Evolutionary conservation across 1,140 invertebrate genomes (phyloP), one percentile per base, ranked within the genome.

Genomic region (Drosophila jambulina): DNA sequence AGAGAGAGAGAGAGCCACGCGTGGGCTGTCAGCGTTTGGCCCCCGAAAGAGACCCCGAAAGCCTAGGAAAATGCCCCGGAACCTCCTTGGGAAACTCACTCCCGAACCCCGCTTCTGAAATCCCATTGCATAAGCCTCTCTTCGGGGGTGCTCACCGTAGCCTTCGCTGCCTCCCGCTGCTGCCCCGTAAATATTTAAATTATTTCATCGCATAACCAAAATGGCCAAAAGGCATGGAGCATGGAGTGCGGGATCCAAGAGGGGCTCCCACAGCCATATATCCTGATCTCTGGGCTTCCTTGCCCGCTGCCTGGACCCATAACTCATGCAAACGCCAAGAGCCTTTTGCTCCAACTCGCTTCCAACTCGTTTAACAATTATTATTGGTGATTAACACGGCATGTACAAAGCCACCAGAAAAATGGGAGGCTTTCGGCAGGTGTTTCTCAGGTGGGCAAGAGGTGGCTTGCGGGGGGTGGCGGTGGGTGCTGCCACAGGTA

Each of bases 351-450:
- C 63, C 54, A 56, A 43, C 70, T 74, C 54, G 71, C 72, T 80
- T 83, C 70, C 85, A 88, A 78, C 80, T 91, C 86, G 86, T 90
- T 90, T 90, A 90, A 90, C 86, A 90, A 90, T 90, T 90, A 91
- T 90, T 90, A 90, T 90, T 90, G 85, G 86, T 90, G 85, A 90
- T 90, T 90, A 90, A 90, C 85, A 90, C 85, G 85, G 85, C 85
- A 90, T 90, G 82, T 79, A 91, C 82, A 79, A 74, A 70, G 78
- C 65, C 36, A 23, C 56, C 32, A 63, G 38, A 46, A 48, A 38
- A 25, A n/a, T 48, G 29, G 12, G 36, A 38, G 46, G 34, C 63
- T 68, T 38, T 38, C 53, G 53, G 64, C 67, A 70, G 67, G 67
- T 70, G 58, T 38, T 68, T 67, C 46, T 67, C 46, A 25, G 23